phyloP scores from a whole-genome alignment of 1,140 invertebrate genomes.

The Idris sp. region DNA sequence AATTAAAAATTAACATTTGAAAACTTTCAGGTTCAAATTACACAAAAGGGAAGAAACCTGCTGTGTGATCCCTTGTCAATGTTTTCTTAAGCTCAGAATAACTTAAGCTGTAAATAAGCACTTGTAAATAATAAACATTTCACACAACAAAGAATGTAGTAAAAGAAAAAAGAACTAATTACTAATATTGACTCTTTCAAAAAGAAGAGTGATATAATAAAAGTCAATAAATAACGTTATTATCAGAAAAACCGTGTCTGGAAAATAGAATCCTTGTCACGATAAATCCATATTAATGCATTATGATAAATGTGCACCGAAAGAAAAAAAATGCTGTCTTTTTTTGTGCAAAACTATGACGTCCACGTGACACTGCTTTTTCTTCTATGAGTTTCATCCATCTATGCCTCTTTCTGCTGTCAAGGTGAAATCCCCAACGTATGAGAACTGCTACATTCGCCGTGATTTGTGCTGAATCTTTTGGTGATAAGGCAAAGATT shows the following conservation, averaged over 20 bases:
- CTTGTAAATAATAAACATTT: too few species aligned
- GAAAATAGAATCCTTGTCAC: constrained; percentile 52
- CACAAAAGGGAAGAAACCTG: too few species aligned
- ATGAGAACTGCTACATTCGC: constrained; percentile 46
- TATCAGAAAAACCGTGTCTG: constrained; percentile 21
- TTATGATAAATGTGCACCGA: constrained; percentile 55
- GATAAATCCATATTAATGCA: constrained; percentile 53
- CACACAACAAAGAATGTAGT: too few species aligned
- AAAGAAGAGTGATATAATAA: too few species aligned
- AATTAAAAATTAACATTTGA: too few species aligned
- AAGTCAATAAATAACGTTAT: constrained; percentile 36
- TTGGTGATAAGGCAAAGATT: constrained; percentile 62
- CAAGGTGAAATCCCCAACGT: constrained; percentile 53
- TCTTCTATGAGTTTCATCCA: constrained; percentile 55
- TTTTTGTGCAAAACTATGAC: constrained; percentile 44
- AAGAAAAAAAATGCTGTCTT: too few species aligned
- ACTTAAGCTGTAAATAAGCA: too few species aligned
- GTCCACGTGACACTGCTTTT: constrained; percentile 41
- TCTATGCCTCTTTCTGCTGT: constrained; percentile 51
- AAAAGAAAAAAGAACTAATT: too few species aligned
- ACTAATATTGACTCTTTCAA: too few species aligned
- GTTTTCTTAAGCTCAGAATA: too few species aligned
- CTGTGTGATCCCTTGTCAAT: too few species aligned
- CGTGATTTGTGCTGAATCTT: constrained; percentile 61
- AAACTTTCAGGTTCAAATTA: too few species aligned